Conservation (phyloP, 2,888 invertebrate species). For the Eupithecia subumbrata region DNA sequence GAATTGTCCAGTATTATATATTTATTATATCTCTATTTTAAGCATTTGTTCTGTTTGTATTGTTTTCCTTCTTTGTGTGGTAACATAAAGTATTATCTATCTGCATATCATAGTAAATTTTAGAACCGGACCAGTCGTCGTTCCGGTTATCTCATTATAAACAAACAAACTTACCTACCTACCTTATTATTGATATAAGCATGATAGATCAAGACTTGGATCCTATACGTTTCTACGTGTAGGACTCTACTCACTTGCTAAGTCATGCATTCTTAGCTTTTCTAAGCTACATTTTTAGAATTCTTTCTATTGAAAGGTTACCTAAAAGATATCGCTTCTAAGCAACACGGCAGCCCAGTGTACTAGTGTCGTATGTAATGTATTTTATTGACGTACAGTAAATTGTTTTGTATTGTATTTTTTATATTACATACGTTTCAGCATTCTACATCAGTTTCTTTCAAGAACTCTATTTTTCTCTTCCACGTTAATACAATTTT, state of each 20-base stretch:
- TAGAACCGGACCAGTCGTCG: no score
- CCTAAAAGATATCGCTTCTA: not conserved
- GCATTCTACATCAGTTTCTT: not conserved
- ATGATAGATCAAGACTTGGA: not conserved
- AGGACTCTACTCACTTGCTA: not conserved
- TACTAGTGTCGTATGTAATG: not conserved
- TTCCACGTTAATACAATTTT: not conserved
- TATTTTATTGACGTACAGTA: not conserved
- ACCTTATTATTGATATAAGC: no score
- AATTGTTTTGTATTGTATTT: not conserved
- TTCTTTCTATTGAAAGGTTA: not conserved
- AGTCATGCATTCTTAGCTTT: not conserved
- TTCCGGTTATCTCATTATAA: no score
- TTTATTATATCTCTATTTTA: no score
- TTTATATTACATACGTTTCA: not conserved
- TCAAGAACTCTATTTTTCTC: not conserved
- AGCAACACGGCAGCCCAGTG: no score
- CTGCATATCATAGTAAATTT: no score
- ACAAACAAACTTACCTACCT: no score
- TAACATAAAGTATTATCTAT: no score
- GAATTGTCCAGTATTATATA: no score
- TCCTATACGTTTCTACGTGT: not conserved
- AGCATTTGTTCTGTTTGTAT: no score
- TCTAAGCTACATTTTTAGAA: not conserved
- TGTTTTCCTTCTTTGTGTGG: no score